Evolutionary conservation across 2,888 invertebrate species (phyloP).

Genomic region (Dicyrtoma fusca): DNA sequence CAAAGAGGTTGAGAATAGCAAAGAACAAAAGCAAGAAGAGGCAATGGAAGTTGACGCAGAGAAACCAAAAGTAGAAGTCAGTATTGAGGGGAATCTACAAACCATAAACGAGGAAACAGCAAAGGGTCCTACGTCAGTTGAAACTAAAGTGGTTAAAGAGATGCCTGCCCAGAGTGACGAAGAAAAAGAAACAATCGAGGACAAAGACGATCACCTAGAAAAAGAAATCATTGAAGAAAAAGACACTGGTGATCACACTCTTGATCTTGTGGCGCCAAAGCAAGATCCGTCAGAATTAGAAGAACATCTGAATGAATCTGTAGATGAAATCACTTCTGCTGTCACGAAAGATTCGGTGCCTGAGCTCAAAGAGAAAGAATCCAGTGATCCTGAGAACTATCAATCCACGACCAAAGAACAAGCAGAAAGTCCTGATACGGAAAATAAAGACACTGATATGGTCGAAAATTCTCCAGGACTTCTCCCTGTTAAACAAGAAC

Average conservation of each 20-base stretch:
- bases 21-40: slow-evolving; percentile 58
- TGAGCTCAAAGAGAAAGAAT: not conserved
- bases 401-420: not conserved
- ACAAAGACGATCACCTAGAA: slow-evolving; percentile 5
- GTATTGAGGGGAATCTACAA: slow-evolving; percentile 16
- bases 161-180: slow-evolving; percentile 17
- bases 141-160: slow-evolving; percentile 35
- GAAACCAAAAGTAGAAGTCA: slow-evolving; percentile 23
- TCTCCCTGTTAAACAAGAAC: slow-evolving; percentile 11
- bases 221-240: slow-evolving; percentile 8
- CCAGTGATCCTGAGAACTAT: not conserved
- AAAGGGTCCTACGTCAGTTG: slow-evolving; percentile 61
- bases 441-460: too few relatives aligned
- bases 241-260: slow-evolving; percentile 27
- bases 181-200: slow-evolving; percentile 31
- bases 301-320: too few relatives aligned
- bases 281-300: too few relatives aligned
- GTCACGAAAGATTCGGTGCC: not conserved
- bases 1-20: slow-evolving; percentile 46
- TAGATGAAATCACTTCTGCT: too few relatives aligned
- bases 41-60: slow-evolving; percentile 7
- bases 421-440: too few relatives aligned
- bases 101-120: slow-evolving; percentile 64
- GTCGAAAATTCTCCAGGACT: not conserved
- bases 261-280: not conserved